Evolutionary conservation across 2,888 invertebrate species (phyloP), one percentile per base, ranked within the genome.

Genomic region (Silvanus unidentatus): DNA sequence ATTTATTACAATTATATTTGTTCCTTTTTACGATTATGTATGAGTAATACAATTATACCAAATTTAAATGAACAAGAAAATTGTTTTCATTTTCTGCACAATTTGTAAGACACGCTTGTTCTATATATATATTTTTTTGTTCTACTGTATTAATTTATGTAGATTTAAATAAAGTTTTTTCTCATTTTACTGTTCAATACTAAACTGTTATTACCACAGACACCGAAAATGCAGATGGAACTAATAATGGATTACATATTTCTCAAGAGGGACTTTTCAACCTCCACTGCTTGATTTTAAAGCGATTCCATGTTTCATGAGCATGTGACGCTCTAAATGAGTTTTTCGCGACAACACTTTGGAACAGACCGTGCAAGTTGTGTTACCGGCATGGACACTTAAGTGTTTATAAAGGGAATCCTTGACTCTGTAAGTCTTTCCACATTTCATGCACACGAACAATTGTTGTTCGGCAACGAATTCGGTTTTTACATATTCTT

Each of bases 151-250:
- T 53, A 48, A 22, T 49, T 48, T 52, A 51, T 51, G 53, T 59
- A 60, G 56, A 55, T 50, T 58, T 52, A 60, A n/a, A 60, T 60
- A 60, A 59, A 60, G 55, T 58, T 60, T n/a, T n/a, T 60, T 60
- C 58, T 55, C 56, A 54, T 58, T 53, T 56, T 57, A 55, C 57
- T 57, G 47, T 44, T 11, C 15, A 43, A 39, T 40, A 34, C 22
- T 35, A 16, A 15, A n/a, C n/a, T n/a, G n/a, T n/a, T n/a, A n/a
- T n/a, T n/a, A n/a, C n/a, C n/a, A n/a, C n/a, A n/a, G n/a, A n/a
- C n/a, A n/a, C n/a, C n/a, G n/a, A n/a, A n/a, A n/a, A n/a, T n/a
- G n/a, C n/a, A n/a, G n/a, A n/a, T n/a, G n/a, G n/a, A n/a, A n/a
- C n/a, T n/a, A n/a, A n/a, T n/a, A n/a, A n/a, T n/a, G n/a, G n/a